These are phyloP conservation scores for Lota lota DNA, from an alignment of 2,113 vertebrate genomes.

Conservation along the genomic window DNA sequence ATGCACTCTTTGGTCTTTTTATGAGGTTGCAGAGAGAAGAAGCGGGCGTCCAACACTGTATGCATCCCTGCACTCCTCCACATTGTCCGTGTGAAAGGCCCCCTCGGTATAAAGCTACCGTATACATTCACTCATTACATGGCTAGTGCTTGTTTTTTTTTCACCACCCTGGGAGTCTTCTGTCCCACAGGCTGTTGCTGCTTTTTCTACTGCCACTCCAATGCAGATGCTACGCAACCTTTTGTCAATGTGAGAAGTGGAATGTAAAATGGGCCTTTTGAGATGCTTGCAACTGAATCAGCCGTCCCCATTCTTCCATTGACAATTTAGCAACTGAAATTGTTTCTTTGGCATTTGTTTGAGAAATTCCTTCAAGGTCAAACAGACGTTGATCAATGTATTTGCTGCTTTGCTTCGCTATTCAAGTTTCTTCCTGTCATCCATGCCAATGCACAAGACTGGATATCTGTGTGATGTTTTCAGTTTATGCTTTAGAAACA, in stretches of 20 bases:
- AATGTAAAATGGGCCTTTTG: background rate
- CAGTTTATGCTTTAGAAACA: too few relatives aligned
- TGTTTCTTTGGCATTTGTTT: slow-evolving; percentile 49
- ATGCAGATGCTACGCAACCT: slow-evolving; percentile 51
- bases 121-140: slow-evolving; percentile 54
- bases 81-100: slow-evolving; percentile 27
- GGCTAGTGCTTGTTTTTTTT: slow-evolving; percentile 60
- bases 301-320: slow-evolving; percentile 34
- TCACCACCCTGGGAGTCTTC: slow-evolving; percentile 22
- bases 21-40: slow-evolving; percentile 36
- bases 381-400: slow-evolving; percentile 42
- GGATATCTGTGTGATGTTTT: too few relatives aligned
- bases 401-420: slow-evolving; percentile 32
- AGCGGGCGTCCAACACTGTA: slow-evolving; percentile 18
- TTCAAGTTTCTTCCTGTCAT: background rate
- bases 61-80: slow-evolving; percentile 30
- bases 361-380: slow-evolving; percentile 35
- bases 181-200: slow-evolving; percentile 51
- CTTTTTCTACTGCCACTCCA: slow-evolving; percentile 21
- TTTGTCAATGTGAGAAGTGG: slow-evolving; percentile 55
- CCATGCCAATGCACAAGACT: too few relatives aligned
- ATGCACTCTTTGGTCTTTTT: slow-evolving; percentile 42
- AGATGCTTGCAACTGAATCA: background rate
- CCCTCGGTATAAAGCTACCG: slow-evolving; percentile 37
- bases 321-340: slow-evolving; percentile 62